Evolutionary conservation across 2,113 vertebrate genomes (phyloP).

Genomic region (Callipepla californica): DNA sequence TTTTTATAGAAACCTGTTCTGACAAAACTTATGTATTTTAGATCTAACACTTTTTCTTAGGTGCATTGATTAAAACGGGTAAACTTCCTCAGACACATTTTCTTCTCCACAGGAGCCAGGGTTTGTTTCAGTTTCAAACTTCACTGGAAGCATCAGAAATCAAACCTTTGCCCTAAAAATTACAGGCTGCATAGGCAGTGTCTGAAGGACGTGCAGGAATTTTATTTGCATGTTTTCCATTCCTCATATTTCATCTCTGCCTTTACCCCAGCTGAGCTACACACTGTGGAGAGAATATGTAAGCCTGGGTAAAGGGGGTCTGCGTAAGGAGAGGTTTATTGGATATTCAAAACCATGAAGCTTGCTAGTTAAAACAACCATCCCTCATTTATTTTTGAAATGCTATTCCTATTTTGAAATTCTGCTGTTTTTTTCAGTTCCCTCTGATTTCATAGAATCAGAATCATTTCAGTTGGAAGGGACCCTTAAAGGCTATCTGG

Average conservation of each 20-base stretch:
- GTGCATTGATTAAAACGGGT: conserved; percentile 57
- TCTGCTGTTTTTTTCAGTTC: neutral
- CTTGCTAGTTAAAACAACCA: neutral
- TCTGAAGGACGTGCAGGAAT: conserved; percentile 29
- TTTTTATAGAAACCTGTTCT: conserved; percentile 25
- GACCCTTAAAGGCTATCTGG: no score
- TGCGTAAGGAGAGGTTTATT: neutral
- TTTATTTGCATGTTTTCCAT: conserved; percentile 52
- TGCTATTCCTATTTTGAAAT: neutral
- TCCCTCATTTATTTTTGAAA: neutral
- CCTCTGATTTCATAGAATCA: neutral
- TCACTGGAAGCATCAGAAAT: conserved; percentile 33
- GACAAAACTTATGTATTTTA: conserved; percentile 38
- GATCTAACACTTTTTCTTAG: conserved; percentile 29
- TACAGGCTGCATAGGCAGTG: conserved; percentile 22
- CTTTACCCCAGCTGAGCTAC: neutral
- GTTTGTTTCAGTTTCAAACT: conserved; percentile 52
- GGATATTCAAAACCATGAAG: neutral
- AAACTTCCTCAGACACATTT: conserved; percentile 49
- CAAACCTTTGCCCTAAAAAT: conserved; percentile 58
- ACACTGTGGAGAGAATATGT: neutral
- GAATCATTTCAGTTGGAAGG: no score
- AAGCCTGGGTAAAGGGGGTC: neutral
- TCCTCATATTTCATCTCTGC: neutral
- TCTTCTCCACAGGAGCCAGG: conserved; percentile 45